These are phyloP conservation scores for Crocodylus rhombifer DNA, from an alignment of 2,797 vertebrate species.

Conservation along the genomic window DNA sequence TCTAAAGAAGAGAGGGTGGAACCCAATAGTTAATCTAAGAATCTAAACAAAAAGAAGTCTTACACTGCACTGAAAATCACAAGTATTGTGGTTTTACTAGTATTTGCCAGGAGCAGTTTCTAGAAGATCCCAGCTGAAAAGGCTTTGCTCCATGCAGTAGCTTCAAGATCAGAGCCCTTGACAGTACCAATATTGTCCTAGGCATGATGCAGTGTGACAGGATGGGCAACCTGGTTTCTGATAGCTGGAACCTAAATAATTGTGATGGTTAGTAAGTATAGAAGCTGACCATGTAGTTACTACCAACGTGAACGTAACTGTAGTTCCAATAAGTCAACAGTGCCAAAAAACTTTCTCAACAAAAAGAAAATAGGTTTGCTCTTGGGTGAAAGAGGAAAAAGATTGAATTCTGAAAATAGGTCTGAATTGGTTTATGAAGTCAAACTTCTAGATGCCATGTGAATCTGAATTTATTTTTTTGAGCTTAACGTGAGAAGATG, in stretches of 20 bases:
- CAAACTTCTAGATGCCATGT: neutral
- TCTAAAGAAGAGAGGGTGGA: neutral
- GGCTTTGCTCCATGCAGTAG: neutral
- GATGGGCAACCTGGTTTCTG: neutral
- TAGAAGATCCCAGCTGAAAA: neutral
- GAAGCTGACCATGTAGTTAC: neutral
- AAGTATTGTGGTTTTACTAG: neutral
- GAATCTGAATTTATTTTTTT: neutral
- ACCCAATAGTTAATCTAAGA: neutral
- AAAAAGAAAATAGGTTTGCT: neutral
- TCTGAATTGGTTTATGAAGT: neutral
- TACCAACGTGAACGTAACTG: too few species aligned
- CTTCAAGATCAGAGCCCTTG: neutral
- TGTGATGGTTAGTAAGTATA: neutral
- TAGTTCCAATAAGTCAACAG: too few species aligned
- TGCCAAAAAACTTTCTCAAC: neutral
- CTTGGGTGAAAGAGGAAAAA: neutral
- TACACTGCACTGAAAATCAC: neutral
- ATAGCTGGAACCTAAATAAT: neutral
- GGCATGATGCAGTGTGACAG: neutral
- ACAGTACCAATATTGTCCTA: neutral
- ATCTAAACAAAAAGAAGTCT: neutral
- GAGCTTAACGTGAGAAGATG: neutral
- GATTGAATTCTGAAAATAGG: neutral
- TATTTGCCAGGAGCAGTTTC: neutral